Conservation (phyloP, 2,113 vertebrate genomes). For the Misgurnus mizolepis region DNA sequence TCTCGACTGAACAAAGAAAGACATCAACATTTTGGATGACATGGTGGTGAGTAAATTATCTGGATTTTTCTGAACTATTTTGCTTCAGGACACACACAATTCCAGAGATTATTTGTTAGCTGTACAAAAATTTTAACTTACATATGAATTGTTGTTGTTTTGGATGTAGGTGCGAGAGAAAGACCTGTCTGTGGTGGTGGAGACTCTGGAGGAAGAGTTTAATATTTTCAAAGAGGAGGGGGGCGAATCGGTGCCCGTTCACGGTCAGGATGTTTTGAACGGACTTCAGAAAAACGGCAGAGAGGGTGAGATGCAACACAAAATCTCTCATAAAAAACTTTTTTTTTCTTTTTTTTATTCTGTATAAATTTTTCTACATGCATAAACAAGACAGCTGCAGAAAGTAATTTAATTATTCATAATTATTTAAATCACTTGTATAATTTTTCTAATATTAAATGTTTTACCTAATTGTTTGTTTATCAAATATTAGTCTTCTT, state of each 20-base stretch:
- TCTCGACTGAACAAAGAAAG: too few species aligned
- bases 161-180: conserved; percentile 85
- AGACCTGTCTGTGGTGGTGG: conserved; percentile 87
- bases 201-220: conserved; percentile 88
- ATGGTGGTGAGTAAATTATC: too few species aligned
- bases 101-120: too few species aligned
- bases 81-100: too few species aligned
- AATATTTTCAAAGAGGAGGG: conserved; percentile 88
- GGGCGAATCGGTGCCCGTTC: conserved; percentile 82
- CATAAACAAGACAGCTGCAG: neutral
- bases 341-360: too few species aligned
- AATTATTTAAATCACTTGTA: too few species aligned
- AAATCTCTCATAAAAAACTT: too few species aligned
- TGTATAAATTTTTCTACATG: neutral
- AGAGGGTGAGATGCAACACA: conserved; percentile 62
- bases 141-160: neutral
- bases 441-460: neutral
- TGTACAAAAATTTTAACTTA: neutral
- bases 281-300: conserved; percentile 80
- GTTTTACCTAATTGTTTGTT: neutral
- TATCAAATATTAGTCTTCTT: neutral
- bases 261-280: conserved; percentile 74
- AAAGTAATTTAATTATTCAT: too few species aligned
- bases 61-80: too few species aligned
- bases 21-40: too few species aligned